Evolutionary conservation across 2,888 invertebrate genomes (phyloP).

Genomic region (Sarcophaga variegata): DNA sequence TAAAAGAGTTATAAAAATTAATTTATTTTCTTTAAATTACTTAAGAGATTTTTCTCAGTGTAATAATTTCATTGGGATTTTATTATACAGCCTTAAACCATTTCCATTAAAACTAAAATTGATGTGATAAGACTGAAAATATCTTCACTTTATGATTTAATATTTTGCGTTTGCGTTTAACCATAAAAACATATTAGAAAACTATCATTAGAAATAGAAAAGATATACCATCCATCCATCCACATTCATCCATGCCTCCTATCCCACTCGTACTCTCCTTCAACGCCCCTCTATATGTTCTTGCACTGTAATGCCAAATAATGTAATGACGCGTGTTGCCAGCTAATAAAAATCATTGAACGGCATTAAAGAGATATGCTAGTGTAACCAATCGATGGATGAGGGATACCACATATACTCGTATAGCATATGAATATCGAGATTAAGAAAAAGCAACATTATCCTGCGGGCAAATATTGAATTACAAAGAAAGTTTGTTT

Average conservation of each 20-base stretch:
- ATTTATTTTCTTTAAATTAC: no score
- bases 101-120: constrained; percentile 60
- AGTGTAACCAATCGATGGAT: constrained; percentile 61
- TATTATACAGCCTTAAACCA: constrained; percentile 23
- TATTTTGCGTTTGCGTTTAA: constrained; percentile 42
- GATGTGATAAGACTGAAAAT: constrained; percentile 58
- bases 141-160: constrained; percentile 31
- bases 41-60: no score
- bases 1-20: no score
- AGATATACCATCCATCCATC: not conserved
- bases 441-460: not conserved
- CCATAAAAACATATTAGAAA: constrained; percentile 66
- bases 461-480: constrained; percentile 42
- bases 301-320: no score
- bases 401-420: constrained; percentile 4
- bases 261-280: not conserved
- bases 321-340: constrained; percentile 55
- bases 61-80: no score
- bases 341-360: constrained; percentile 70
- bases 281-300: not conserved
- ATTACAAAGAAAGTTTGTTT: constrained; percentile 12
- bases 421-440: constrained; percentile 40
- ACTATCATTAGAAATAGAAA: constrained; percentile 64
- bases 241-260: not conserved
- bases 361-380: constrained; percentile 36